Base-by-base conservation (phyloP, 2,113 vertebrate species). In the Alouatta palliata region DNA sequence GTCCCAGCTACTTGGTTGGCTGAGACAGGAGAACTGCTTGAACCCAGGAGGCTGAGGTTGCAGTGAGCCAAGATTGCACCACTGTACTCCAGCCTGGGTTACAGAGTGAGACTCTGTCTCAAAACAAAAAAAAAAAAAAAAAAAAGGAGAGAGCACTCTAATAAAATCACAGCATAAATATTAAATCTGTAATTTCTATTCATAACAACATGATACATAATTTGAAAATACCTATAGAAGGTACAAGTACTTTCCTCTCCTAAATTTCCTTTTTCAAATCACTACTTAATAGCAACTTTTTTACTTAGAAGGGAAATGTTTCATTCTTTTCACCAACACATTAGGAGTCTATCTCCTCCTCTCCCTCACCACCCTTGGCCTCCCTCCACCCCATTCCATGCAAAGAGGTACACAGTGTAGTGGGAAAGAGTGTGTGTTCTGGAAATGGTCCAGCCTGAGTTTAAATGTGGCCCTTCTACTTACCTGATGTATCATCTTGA, bases 211-310 rank as follows among this genome's bases (percentile, higher is more conserved):
- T 94, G 47, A 94, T 43, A 71, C 11, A 52, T n/a, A 93, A 94
- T 84, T 89, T 96, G 66, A 97, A 97, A 97, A 96, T 37, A 89
- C n/a, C 35, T 79, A 37, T 20, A 61, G 14, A 97, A 79, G 61
- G 27, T 88, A 68, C 9, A 81, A 90, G 30, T 81, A 79, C 35
- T 87, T 87, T 91, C 40, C 43, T 94, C 70, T 87, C 23, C 45
- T 68, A 73, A 86, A 56, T 84, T 79, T 71, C 71, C 76, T 87
- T n/a, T 87, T 45, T 27, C 30, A 47, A 52, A 81, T 58, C 49
- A 92, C 37, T 83, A 71, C 43, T 95, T 86, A 81, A 70, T 56
- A 95, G n/a, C 37, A 61, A 90, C 16, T 83, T 66, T 87, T 83
- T 92, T 58, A 88, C 27, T 71, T 87, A 90, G 13, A 87, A 87